Conservation (phyloP, 2,113 vertebrate species). For the Orycteropus afer region DNA sequence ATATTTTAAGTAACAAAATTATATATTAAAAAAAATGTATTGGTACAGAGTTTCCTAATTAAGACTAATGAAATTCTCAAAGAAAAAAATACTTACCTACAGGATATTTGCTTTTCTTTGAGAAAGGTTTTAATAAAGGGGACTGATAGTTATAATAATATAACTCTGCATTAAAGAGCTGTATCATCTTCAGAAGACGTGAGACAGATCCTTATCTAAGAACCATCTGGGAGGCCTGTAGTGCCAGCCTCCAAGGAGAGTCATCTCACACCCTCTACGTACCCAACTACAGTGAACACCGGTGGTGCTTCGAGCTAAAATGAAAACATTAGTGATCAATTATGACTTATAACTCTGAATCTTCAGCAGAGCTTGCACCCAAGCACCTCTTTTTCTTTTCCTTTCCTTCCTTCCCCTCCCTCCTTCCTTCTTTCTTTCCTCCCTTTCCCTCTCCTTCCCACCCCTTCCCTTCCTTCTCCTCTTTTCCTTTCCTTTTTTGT, state of each 20-base stretch:
- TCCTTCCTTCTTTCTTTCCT: background rate
- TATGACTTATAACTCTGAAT: background rate
- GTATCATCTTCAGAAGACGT: background rate
- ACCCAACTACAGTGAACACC: background rate
- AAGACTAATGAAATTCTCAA: slow-evolving; percentile 6
- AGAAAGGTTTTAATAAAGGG: background rate
- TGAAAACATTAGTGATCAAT: background rate
- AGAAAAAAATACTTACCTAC: background rate
- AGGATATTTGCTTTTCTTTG: background rate
- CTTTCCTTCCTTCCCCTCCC: no score
- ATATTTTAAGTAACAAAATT: slow-evolving; percentile 1
- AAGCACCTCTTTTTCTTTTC: background rate
- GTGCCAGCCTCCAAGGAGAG: background rate
- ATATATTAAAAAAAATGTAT: background rate
- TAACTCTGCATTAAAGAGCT: background rate
- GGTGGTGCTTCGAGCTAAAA: background rate
- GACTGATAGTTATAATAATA: background rate
- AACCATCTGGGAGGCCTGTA: background rate
- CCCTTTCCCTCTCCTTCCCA: no score
- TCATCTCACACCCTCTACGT: background rate
- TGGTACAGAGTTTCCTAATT: background rate
- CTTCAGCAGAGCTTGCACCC: background rate
- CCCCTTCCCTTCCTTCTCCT: background rate
- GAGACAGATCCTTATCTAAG: no score
- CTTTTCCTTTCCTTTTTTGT: background rate